These are phyloP conservation scores for Shinisaurus crocodilurus DNA, from an alignment of 2,113 vertebrate genomes.

Conservation along the genomic window DNA sequence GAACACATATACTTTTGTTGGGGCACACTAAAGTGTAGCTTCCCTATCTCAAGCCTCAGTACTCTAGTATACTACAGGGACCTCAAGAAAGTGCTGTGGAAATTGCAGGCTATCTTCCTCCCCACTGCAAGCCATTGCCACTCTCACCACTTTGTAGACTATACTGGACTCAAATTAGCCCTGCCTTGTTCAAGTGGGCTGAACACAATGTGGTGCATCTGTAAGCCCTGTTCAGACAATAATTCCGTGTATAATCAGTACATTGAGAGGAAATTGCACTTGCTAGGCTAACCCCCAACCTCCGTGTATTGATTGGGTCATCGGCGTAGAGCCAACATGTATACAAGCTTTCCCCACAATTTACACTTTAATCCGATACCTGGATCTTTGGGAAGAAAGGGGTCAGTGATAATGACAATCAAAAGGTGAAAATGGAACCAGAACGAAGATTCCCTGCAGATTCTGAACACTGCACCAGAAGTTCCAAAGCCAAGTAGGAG, in stretches of 20 bases:
- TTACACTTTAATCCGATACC: background rate
- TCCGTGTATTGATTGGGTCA: background rate
- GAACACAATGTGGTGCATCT: background rate
- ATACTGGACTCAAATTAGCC: background rate
- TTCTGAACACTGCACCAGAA: conserved; percentile 24
- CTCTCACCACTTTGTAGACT: background rate
- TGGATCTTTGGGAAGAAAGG: background rate
- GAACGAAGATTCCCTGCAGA: background rate
- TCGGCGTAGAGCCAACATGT: background rate
- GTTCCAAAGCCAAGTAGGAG: background rate
- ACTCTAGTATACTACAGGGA: background rate
- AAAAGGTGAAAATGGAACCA: background rate
- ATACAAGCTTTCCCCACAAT: background rate
- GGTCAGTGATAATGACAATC: background rate
- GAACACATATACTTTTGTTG: background rate
- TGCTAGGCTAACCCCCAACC: no score
- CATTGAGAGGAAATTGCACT: background rate
- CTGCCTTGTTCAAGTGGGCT: background rate
- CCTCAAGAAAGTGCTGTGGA: background rate
- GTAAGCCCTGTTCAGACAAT: background rate
- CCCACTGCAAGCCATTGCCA: background rate
- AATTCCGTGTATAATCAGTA: background rate
- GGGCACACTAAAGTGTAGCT: background rate
- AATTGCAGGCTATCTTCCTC: background rate
- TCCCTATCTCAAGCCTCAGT: background rate